Conservation (phyloP, 2,113 vertebrate genomes). For the Ahaetulla prasina region DNA sequence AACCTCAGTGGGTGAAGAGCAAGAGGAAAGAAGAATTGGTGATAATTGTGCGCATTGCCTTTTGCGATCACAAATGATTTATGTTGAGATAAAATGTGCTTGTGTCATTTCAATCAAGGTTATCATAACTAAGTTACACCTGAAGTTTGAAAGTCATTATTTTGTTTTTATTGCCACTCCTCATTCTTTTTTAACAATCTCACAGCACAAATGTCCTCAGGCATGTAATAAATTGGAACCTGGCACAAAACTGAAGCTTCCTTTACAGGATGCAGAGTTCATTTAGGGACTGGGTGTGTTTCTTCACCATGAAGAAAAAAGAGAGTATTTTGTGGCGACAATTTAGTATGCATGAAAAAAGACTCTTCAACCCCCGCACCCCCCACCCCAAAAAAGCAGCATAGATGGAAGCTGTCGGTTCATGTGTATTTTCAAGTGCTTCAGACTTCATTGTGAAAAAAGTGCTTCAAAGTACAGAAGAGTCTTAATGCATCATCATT, state of each 20-base stretch:
- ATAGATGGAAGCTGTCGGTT: background rate
- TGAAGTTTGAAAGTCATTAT: background rate
- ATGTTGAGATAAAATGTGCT: background rate
- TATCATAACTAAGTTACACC: background rate
- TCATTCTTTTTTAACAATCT: background rate
- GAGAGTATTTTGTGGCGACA: background rate
- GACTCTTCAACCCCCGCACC: background rate
- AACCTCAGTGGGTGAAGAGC: background rate
- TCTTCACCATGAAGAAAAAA: background rate
- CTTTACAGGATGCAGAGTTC: background rate
- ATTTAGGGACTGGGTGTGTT: background rate
- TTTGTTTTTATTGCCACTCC: background rate
- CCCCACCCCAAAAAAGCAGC: background rate
- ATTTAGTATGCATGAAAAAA: background rate
- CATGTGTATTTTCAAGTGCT: background rate
- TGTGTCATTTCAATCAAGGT: background rate
- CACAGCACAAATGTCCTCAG: background rate
- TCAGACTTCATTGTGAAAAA: background rate
- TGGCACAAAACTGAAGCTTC: background rate
- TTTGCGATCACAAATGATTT: background rate
- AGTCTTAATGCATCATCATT: background rate
- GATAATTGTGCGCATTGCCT: background rate
- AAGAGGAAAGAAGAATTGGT: background rate
- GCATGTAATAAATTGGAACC: background rate
- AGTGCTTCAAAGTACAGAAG: background rate